Evolutionary conservation across 35 echinoderm and acorn worm species (phyloP).

Genomic region (Eucidaris tribuloides): DNA sequence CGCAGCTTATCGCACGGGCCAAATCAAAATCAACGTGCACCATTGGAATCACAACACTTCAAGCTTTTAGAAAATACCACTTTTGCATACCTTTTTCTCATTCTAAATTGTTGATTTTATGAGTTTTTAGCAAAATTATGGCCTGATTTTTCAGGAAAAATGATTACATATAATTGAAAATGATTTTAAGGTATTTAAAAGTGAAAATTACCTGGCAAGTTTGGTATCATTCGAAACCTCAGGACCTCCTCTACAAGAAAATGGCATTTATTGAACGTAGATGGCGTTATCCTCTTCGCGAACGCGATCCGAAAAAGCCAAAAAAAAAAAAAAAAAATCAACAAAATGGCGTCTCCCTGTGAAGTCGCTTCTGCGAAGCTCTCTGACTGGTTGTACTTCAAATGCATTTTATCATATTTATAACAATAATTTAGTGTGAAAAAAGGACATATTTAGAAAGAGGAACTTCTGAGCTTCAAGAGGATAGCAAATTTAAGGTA

Average conservation of each 20-base stretch:
- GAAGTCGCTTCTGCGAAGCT: neutral
- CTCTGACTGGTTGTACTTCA: neutral
- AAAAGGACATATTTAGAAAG: neutral
- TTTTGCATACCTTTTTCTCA: neutral
- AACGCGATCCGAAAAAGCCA: neutral
- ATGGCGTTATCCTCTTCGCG: neutral
- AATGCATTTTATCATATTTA: neutral
- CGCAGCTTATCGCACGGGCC: neutral
- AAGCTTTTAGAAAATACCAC: neutral
- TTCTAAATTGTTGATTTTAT: neutral
- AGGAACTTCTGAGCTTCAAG: neutral
- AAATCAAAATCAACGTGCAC: neutral
- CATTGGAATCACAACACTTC: slow-evolving; percentile 1
- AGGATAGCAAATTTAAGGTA: neutral
- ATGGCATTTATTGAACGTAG: neutral
- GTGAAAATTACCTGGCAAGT: neutral
- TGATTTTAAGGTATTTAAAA: neutral
- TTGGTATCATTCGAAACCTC: neutral
- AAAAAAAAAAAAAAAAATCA: too few relatives aligned
- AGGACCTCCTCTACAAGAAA: neutral
- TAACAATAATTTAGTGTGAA: neutral
- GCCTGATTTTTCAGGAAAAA: neutral
- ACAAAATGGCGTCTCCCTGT: neutral
- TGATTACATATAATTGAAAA: neutral
- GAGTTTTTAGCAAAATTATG: neutral